Conservation (phyloP, 2,797 vertebrate genomes). For the Cichlasoma orientale region DNA sequence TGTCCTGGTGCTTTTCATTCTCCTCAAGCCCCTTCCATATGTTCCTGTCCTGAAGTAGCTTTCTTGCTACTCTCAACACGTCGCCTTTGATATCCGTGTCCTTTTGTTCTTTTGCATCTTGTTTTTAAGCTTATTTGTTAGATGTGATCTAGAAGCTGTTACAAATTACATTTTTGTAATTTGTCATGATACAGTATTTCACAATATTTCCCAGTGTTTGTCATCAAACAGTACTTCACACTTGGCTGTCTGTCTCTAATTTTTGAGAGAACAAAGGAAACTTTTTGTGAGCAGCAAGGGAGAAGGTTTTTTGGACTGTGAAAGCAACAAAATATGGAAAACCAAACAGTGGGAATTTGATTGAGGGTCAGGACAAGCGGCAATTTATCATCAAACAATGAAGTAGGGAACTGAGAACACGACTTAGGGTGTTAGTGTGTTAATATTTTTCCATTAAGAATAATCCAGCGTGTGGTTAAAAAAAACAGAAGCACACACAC, state of each 20-base stretch:
- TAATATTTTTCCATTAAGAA: slow-evolving; percentile 74
- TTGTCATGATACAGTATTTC: slow-evolving; percentile 55
- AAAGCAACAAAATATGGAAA: slow-evolving; percentile 58
- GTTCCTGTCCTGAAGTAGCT: slow-evolving; percentile 32
- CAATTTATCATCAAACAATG: slow-evolving; percentile 76
- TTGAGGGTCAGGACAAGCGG: slow-evolving; percentile 67
- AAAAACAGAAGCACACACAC: slow-evolving; percentile 11
- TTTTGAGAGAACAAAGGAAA: slow-evolving; percentile 60
- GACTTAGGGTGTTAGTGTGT: slow-evolving; percentile 53
- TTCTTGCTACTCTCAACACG: slow-evolving; percentile 21
- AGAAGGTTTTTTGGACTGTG: slow-evolving; percentile 51
- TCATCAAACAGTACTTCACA: slow-evolving; percentile 64
- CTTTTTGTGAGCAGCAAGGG: slow-evolving; percentile 40
- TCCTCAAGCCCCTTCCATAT: slow-evolving; percentile 46
- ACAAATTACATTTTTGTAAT: slow-evolving; percentile 52
- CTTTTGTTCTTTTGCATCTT: slow-evolving; percentile 49
- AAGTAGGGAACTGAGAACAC: slow-evolving; percentile 64
- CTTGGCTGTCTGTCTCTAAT: slow-evolving; percentile 60
- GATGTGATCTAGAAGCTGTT: slow-evolving; percentile 41
- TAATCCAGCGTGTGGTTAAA: slow-evolving; percentile 64
- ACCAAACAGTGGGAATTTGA: slow-evolving; percentile 64
- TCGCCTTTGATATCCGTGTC: slow-evolving; percentile 35
- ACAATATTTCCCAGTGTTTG: slow-evolving; percentile 59
- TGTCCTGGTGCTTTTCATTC: slow-evolving; percentile 74
- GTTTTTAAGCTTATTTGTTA: slow-evolving; percentile 44